Evolutionary conservation across 2,888 invertebrate genomes (phyloP).

Genomic region (Chamaedrilus cognettii): DNA sequence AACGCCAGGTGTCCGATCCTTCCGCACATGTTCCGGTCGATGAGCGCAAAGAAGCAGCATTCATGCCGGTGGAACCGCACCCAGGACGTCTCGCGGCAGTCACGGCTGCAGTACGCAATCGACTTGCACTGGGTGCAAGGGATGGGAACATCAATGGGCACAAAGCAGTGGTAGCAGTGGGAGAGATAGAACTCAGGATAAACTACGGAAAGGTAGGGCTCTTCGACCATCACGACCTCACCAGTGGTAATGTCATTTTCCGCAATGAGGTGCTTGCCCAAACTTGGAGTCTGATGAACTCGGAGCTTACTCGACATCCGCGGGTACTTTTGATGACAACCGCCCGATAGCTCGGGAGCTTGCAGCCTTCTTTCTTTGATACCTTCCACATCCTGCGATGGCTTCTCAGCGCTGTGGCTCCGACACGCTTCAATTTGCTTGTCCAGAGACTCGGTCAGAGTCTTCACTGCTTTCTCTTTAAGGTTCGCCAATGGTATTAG

Average conservation of each 20-base stretch:
- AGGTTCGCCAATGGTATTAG: constrained; percentile 35
- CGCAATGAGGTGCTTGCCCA: constrained; percentile 49
- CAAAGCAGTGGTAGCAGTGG: constrained; percentile 71
- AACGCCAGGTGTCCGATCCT: constrained; percentile 35
- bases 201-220: constrained; percentile 78
- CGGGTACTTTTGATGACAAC: too few relatives aligned
- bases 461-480: constrained; percentile 24
- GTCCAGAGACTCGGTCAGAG: constrained; percentile 25
- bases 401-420: too few relatives aligned
- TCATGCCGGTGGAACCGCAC: constrained; percentile 31
- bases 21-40: constrained; percentile 25
- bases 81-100: constrained; percentile 27
- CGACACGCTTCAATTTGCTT: constrained; percentile 23
- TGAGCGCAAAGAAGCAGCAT: constrained; percentile 28
- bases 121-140: constrained; percentile 33
- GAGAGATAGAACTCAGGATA: constrained; percentile 64
- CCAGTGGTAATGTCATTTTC: constrained; percentile 62
- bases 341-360: not conserved
- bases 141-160: constrained; percentile 14
- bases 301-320: too few relatives aligned
- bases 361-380: too few relatives aligned
- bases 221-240: constrained; percentile 76
- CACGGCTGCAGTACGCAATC: constrained; percentile 32
- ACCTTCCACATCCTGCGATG: too few relatives aligned
- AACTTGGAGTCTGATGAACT: constrained; percentile 39